Evolutionary conservation across 2,888 invertebrate genomes (phyloP), one percentile per base, ranked within the genome.

Genomic region (Mythimna pallens): DNA sequence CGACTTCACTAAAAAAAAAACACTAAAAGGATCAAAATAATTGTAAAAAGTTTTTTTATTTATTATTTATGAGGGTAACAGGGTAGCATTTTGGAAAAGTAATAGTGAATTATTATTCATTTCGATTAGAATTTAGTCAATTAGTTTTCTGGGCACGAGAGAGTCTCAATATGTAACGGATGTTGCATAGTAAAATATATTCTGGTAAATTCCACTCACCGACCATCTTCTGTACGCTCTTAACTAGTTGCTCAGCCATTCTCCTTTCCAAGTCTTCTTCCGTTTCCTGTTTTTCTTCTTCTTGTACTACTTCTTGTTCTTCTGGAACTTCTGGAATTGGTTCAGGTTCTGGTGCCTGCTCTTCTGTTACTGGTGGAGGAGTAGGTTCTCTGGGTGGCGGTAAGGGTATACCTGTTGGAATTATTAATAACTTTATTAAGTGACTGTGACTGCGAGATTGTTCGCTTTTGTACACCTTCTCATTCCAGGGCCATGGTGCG

Each of bases 181-280:
- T 47, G 47, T 55, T 55, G 7, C 43, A 14, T 55, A 25, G 7
- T 25, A 10, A 22, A 59, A 40, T 12, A 59, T 40, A n/a, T 14
- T 63, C 30, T 12, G 20, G 8, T 30, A 10, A 43, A 20, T 17
- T 70, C 22, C 34, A 93, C 95, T 93, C n/a, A 95, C 96, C 95
- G 72, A 95, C 93, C 93, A 95, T 94, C 83, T 89, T 91, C 83
- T 94, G 94, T 0, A 95, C 93, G 5, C 90, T 93, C 50, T 84
- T 89, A 66, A 95, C 87, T 30, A 96, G 70, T 64, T 95, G 91
- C 10, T 95, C 91, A 6, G 94, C 93, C 58, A 95, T 76, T 22
- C 85, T 89, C 86, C 93, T 88, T 67, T 93, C 93, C 70, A 81
- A 87, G 20, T 92, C 92, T 81, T 88, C 88, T 73, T 76, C 84